These are phyloP conservation scores for Eulacestoma nigropectus DNA, from an alignment of 2,113 vertebrate genomes.

Conservation along the genomic window DNA sequence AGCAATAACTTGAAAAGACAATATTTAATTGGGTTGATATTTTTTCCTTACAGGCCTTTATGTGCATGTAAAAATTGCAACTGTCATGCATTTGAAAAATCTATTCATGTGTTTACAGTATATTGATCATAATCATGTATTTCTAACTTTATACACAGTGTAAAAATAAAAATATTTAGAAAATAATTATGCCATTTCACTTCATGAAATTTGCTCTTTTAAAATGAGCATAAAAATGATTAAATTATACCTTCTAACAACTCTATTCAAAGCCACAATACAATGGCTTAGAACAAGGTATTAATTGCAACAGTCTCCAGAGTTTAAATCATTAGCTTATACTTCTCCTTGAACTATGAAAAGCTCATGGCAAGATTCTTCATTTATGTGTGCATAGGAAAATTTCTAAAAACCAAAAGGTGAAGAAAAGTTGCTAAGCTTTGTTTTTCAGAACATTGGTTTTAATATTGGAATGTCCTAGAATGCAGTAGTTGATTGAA, in stretches of 20 bases:
- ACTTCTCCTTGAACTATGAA: conserved; percentile 38
- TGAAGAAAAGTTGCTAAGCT: conserved; percentile 17
- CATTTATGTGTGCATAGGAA: conserved; percentile 34
- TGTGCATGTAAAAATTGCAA: not conserved
- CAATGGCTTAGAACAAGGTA: conserved; percentile 36
- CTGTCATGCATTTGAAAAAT: not conserved
- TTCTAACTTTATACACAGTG: conserved; percentile 52
- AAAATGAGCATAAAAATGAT: conserved; percentile 66
- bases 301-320: conserved; percentile 45
- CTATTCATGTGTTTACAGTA: not conserved
- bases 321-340: conserved; percentile 62
- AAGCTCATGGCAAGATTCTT: conserved; percentile 52
- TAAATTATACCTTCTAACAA: conserved; percentile 60
- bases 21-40: conserved; percentile 2
- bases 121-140: conserved; percentile 48
- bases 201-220: conserved; percentile 68
- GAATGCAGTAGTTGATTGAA: not conserved
- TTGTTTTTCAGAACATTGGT: not conserved
- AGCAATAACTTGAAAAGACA: not conserved
- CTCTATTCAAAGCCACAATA: conserved; percentile 32
- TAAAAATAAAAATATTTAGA: conserved; percentile 67
- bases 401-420: conserved; percentile 8
- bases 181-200: conserved; percentile 60
- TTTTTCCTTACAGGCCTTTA: not conserved
- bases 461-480: conserved; percentile 19